Evolutionary conservation across 2,113 vertebrate species (phyloP), one percentile per base, ranked within the genome.

Genomic region (Atrichornis clamosus): DNA sequence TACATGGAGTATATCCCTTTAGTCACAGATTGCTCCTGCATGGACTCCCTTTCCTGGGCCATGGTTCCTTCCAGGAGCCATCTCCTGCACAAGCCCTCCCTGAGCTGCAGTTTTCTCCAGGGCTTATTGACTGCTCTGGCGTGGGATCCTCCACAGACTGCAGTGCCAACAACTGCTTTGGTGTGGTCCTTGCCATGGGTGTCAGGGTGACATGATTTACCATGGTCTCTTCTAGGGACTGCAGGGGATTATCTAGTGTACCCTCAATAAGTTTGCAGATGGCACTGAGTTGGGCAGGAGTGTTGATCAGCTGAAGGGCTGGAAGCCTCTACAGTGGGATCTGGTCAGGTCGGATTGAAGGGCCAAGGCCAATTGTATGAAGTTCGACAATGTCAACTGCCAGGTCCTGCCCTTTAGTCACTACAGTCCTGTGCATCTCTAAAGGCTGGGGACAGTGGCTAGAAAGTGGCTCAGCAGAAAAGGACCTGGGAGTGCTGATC

Each of bases 271-370:
- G 17, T 60, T 53, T 41, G 16, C n/a, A 75, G 62, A 18, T 32
- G 20, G 27, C 30, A 46, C 15, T 0, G 0, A 53, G 30, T 15
- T 53, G 11, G 20, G 14, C 4, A 15, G 9, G 33, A 89, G n/a
- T 47, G 20, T 26, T 60, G 62, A 53, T 41, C n/a, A 32, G 20
- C 39, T 39, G 19, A 13, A 46, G 15, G 10, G 15, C 3, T 52
- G 87, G 24, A 68, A 60, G 24, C 20, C 7, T 15, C n/a, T 35
- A 7, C 13, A 35, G 30, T 32, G n/a, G 46, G 46, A 50, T 68
- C 10, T 26, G 13, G 8, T 22, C 17, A 53, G n/a, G 19, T 9
- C 53, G 53, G 33, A 47, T 52, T 1, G 3, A 15, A 21, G 23
- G 13, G 9, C 11, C 13, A 46, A 60, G 15, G n/a, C 13, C 46